These are phyloP conservation scores for Sprattus sprattus DNA, from an alignment of 2,113 vertebrate species.

Conservation along the genomic window DNA sequence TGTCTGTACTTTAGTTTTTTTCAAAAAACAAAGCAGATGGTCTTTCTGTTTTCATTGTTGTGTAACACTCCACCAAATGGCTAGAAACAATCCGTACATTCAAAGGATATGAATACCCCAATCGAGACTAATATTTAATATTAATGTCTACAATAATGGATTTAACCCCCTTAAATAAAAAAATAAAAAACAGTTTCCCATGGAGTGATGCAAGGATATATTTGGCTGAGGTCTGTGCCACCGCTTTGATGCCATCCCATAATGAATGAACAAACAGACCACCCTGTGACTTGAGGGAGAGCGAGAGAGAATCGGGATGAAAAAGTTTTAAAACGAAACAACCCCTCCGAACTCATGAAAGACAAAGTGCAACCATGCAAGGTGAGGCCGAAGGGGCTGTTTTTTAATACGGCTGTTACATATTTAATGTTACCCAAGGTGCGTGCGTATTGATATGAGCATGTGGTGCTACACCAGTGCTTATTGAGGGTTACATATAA, in stretches of 20 bases:
- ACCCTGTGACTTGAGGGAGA: not conserved
- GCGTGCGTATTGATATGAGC: conserved; percentile 52
- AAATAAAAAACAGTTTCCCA: conserved; percentile 9
- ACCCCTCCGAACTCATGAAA: conserved; percentile 43
- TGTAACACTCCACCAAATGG: not conserved
- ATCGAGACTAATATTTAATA: conserved; percentile 43
- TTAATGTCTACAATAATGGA: conserved; percentile 48
- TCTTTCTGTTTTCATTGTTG: not conserved
- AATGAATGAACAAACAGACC: conserved; percentile 27
- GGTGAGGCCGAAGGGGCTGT: conserved; percentile 42
- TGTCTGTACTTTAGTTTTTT: not conserved
- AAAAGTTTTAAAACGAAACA: conserved; percentile 40
- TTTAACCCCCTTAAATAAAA: conserved; percentile 24
- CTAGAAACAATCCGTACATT: conserved; percentile 34
- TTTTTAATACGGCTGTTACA: conserved; percentile 54
- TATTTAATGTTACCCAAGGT: conserved; percentile 59
- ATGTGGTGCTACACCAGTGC: conserved; percentile 31
- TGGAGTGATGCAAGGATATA: conserved; percentile 45
- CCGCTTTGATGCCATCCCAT: conserved; percentile 31
- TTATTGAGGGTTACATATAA: conserved; percentile 26
- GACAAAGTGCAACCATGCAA: conserved; percentile 52
- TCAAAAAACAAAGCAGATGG: not conserved
- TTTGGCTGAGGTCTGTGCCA: conserved; percentile 18
- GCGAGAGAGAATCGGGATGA: conserved; percentile 15
- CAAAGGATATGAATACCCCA: conserved; percentile 44